These are phyloP conservation scores for Heterodera schachtii DNA, from an alignment of 1,140 invertebrate genomes.

Conservation along the genomic window DNA sequence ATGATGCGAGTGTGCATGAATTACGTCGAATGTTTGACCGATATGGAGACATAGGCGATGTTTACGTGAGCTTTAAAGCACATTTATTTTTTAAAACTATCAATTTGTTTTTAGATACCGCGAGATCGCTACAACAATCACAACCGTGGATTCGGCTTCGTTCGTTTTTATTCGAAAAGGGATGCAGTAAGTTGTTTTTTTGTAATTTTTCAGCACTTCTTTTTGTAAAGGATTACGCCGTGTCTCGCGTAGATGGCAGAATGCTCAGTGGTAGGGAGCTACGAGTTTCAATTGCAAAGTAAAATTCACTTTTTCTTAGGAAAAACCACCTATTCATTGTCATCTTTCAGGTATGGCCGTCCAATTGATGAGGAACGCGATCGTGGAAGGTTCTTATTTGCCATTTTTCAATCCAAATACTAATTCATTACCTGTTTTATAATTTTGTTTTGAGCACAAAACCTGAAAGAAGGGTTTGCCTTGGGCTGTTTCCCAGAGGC, in stretches of 20 bases:
- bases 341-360: constrained; percentile 34
- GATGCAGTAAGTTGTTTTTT: constrained; percentile 29
- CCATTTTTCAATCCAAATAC: not conserved
- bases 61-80: constrained; percentile 12
- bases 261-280: constrained; percentile 38
- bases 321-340: not conserved
- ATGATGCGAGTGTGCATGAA: constrained; percentile 40
- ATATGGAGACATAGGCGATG: constrained; percentile 48
- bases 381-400: constrained; percentile 23
- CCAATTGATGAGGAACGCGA: constrained; percentile 42
- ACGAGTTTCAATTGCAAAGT: constrained; percentile 41
- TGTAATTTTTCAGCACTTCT: constrained; percentile 18
- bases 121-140: constrained; percentile 36
- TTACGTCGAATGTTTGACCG: constrained; percentile 45
- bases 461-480: not conserved
- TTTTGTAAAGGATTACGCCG: constrained; percentile 34
- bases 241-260: constrained; percentile 30
- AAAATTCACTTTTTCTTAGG: not conserved
- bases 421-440: not conserved
- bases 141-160: constrained; percentile 42
- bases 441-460: constrained; percentile 18
- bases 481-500: constrained; percentile 14
- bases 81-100: constrained; percentile 3
- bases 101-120: constrained; percentile 31
- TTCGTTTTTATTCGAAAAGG: constrained; percentile 37